Base-by-base conservation (phyloP, 2,888 invertebrate species). In the Tineola bisselliella region DNA sequence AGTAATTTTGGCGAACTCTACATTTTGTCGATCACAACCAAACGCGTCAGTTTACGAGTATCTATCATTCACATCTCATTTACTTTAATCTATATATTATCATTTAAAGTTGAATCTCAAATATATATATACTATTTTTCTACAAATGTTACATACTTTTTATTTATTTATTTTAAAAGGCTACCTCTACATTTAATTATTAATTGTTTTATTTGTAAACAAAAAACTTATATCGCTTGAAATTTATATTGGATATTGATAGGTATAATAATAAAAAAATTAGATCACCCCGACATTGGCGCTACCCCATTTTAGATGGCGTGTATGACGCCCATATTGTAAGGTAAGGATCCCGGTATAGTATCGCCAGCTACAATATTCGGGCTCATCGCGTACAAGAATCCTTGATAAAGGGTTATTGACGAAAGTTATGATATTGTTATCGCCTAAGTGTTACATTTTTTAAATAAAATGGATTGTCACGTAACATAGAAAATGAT, bases 361-460 rank as follows among this genome's bases (percentile, higher is more conserved):
- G 48, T 48, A 48, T 48, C 17, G 48, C 48, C 15, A 54, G 13
- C 17, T 13, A 54, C 54, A 54, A 18, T 19, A 54, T 54, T 54
- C 25, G 54, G 48, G 54, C 54, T 54, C 54, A 54, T 54, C 54
- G 25, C 54, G 19, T 44, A 44, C 59, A 18, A 18, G 65, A 64
- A 64, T 63, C 64, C 66, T 64, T 69, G 66, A 71, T 69, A 71
- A 79, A 79, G 79, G 78, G 78, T 74, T 79, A 73, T 79, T 76
- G 69, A 63, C 65, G 62, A 75, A 73, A 78, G 70, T 71, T 77
- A 78, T 77, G 74, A 70, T 71, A 73, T 72, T 74, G 70, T 70
- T 72, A 72, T 67, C 65, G 13, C 64, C 66, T 64, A 66, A 68
- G 64, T 64, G 65, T 65, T 62, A 52, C 60, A 61, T 62, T 65